These are phyloP conservation scores for Pseudoatta argentina DNA, from an alignment of 1,140 invertebrate species.

Conservation along the genomic window DNA sequence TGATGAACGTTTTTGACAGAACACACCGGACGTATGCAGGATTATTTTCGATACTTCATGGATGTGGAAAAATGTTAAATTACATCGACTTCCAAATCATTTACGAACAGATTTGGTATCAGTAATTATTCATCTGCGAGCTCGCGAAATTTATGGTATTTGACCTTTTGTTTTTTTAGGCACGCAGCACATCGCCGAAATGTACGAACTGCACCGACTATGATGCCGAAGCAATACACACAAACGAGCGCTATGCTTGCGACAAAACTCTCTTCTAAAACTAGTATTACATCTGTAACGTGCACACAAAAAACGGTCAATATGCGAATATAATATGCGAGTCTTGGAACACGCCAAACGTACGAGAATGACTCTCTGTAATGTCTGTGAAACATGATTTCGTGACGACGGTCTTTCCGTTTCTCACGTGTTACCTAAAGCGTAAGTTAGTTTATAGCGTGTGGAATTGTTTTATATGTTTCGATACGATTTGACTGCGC, in stretches of 20 bases:
- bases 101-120: constrained; percentile 77
- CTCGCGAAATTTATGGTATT: constrained; percentile 76
- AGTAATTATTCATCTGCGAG: constrained; percentile 42
- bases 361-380: background rate
- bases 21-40: background rate
- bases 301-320: constrained; percentile 41
- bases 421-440: background rate
- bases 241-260: constrained; percentile 70
- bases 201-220: constrained; percentile 71
- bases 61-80: no score
- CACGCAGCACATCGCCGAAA: constrained; percentile 82
- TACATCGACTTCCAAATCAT: constrained; percentile 72
- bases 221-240: constrained; percentile 78
- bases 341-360: constrained; percentile 33
- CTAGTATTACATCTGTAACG: constrained; percentile 64
- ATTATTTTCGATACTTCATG: background rate
- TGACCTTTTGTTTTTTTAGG: constrained; percentile 82
- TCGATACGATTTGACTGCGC: constrained; percentile 52
- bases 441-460: constrained; percentile 52
- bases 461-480: constrained; percentile 60
- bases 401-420: background rate
- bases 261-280: constrained; percentile 76
- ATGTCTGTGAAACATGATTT: constrained; percentile 48
- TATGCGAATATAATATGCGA: constrained; percentile 24
- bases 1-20: background rate